A percentile compares a stretch with the other conserved stretches of the same genome.
Evolutionary conservation across 1,140 invertebrate species (phyloP).

Genomic region (Galleria mellonella): DNA sequence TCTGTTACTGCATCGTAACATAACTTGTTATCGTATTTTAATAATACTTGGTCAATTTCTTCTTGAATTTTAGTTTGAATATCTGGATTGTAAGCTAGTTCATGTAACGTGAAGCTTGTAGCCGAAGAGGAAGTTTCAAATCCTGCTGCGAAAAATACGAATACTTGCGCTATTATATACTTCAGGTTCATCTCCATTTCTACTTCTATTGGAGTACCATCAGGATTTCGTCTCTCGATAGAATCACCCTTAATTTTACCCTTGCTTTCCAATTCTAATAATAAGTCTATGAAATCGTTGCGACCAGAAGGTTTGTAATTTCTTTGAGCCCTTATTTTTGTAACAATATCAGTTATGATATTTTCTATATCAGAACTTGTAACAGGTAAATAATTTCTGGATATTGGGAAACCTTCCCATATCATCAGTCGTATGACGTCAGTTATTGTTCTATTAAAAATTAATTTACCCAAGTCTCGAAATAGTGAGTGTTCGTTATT

Average conservation of each 20-base stretch:
- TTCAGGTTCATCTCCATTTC: neutral
- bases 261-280: neutral
- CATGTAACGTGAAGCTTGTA: slow-evolving; percentile 34
- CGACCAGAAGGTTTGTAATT: neutral
- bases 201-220: neutral
- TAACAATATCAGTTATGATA: neutral
- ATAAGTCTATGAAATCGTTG: neutral
- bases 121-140: slow-evolving; percentile 70
- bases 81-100: neutral
- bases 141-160: slow-evolving; percentile 15
- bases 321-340: neutral
- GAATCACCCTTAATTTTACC: neutral
- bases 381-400: neutral
- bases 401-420: neutral
- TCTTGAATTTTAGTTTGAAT: neutral
- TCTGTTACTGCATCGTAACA: neutral
- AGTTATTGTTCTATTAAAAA: neutral
- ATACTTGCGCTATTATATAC: neutral
- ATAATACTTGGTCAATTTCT: neutral
- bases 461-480: neutral
- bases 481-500: slow-evolving; percentile 13
- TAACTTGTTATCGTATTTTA: neutral
- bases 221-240: neutral
- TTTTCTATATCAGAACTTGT: neutral
- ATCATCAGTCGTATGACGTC: neutral